A percentile compares a stretch with the other conserved stretches of the same genome.
These are phyloP conservation scores for Habrosyne pyritoides DNA, from an alignment of 2,888 invertebrate genomes.

Conservation along the genomic window DNA sequence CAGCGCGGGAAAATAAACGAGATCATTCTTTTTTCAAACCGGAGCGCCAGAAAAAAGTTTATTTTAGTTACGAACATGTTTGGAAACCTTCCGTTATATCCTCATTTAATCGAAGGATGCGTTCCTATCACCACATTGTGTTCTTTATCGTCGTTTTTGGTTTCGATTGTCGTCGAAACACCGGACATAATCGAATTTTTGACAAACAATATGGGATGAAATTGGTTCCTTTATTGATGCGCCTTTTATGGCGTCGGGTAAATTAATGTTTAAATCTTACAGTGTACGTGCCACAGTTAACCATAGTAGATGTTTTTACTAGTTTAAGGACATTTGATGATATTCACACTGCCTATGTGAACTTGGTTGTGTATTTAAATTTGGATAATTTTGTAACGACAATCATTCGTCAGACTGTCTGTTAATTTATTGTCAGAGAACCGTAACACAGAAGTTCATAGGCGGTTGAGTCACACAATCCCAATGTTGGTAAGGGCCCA, in stretches of 20 bases:
- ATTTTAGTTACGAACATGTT: constrained; percentile 63
- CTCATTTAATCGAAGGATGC: constrained; percentile 65
- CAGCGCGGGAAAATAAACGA: constrained; percentile 74
- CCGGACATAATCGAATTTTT: constrained; percentile 78
- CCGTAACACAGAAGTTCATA: constrained; percentile 60
- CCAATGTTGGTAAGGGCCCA: constrained; percentile 27
- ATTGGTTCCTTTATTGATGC: constrained; percentile 74
- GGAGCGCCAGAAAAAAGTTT: constrained; percentile 66
- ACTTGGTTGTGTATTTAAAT: too few species aligned
- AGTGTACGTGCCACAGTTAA: background rate
- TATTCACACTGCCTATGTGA: too few species aligned
- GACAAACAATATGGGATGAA: constrained; percentile 77
- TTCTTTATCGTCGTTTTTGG: constrained; percentile 45
- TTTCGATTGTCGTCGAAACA: constrained; percentile 60
- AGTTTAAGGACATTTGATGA: too few species aligned
- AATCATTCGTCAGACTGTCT: background rate
- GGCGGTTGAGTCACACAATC: constrained; percentile 34
- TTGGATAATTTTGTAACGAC: background rate
- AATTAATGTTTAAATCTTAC: constrained; percentile 56
- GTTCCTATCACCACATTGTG: constrained; percentile 47
- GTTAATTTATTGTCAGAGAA: constrained; percentile 11
- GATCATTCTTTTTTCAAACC: constrained; percentile 57
- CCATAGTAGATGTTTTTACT: background rate
- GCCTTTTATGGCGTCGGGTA: constrained; percentile 58
- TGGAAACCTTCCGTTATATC: constrained; percentile 68